Base-by-base conservation (phyloP, 2,113 vertebrate species). In the Sphaerodactylus townsendi region DNA sequence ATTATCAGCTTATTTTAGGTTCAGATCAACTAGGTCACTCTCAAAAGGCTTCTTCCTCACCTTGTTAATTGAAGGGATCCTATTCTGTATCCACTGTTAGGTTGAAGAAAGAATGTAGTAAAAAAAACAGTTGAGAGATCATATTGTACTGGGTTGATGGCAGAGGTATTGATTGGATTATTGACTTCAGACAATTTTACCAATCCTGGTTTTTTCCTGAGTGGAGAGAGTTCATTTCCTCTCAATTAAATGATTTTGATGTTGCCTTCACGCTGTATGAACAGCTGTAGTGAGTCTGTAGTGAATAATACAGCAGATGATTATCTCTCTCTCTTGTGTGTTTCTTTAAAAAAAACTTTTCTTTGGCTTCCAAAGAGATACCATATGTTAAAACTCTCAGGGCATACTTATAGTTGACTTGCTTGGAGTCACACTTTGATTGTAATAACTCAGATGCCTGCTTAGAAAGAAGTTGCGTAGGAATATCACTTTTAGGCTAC, bases 391-490 rank as follows among this genome's bases (percentile, higher is more conserved):
- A 21, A 76, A n/a, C 30, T 35, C 10, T 53, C 33, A 17, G 35
- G n/a, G n/a, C 35, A 19, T 56, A 53, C 35, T 13, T 56, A 5
- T 37, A 23, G 48, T 28, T 35, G 21, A 10, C 13, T 30, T 70
- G 23, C 48, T 85, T 79, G 86, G 91, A 92, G 77, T 82, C 19
- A 80, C 75, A 53, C 90, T 93, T 82, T 90, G 83, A 89, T 93
- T 94, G 89, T 86, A 89, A 85, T 89, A 89, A 89, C 87, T 89
- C 74, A 89, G 87, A 92, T 91, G 89, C 88, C 89, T 88, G 83
- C 91, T 83, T 66, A 0, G 0, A 86, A 85, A 89, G 62, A 65
- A 82, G 68, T 50, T 91, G 86, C 87, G 88, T 91, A 91, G 88
- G 90, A n/a, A 87, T 90, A 90, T 78, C 86, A 92, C 89, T 91